phyloP scores from a whole-genome alignment of 2,113 vertebrate species.

The Budorcas taxicolor region DNA sequence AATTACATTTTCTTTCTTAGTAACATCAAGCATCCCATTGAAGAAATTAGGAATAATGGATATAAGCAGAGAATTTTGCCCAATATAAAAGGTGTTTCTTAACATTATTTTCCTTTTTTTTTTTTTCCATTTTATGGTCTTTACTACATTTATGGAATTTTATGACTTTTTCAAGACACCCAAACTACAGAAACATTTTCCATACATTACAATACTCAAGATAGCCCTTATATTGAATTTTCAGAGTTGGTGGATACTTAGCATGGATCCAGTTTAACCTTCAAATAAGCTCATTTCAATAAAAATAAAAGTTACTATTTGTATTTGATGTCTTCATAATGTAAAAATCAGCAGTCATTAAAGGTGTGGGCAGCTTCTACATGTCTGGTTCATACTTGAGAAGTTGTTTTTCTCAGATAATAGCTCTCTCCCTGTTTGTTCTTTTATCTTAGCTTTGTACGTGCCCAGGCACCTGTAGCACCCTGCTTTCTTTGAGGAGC shows the following conservation, averaged over 20 bases:
- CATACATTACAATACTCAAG: constrained; percentile 9
- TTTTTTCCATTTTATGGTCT: neutral
- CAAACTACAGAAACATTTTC: neutral
- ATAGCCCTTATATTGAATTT: neutral
- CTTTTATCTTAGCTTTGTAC: neutral
- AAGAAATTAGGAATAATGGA: neutral
- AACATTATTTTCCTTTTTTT: neutral
- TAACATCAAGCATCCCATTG: neutral
- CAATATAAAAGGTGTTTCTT: neutral
- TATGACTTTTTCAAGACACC: neutral
- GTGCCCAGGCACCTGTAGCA: neutral
- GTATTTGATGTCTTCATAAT: neutral
- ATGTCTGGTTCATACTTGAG: neutral
- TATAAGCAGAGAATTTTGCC: neutral
- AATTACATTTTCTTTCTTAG: neutral
- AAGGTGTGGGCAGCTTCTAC: neutral
- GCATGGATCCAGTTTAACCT: neutral
- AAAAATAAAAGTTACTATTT: neutral
- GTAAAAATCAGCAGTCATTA: neutral
- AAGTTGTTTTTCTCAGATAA: neutral
- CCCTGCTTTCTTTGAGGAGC: neutral
- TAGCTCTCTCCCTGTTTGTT: neutral
- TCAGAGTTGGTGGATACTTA: neutral
- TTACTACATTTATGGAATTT: neutral
- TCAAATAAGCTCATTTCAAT: neutral